Evolutionary conservation across 1,140 invertebrate genomes (phyloP), one percentile per base, ranked within the genome.

Genomic region (Triops longicaudatus): DNA sequence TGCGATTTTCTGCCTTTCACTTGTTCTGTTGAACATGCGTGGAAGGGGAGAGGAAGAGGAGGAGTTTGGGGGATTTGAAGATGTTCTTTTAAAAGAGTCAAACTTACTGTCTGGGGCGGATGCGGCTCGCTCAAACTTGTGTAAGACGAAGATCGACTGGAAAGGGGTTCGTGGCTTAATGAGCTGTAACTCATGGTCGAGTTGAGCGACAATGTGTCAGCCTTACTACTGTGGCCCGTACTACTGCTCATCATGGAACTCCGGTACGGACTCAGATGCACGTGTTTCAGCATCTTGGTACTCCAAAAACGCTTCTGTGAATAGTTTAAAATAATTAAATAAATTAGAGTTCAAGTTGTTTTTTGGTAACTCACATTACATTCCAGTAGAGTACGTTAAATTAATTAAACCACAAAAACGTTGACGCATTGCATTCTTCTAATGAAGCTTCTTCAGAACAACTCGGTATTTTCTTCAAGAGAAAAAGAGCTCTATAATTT

Each of bases 231-330:
- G 26, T 63, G 74, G n/a, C 74, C 74, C 91, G 89, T 80, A 89
- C 90, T 75, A 72, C 77, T 79, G 73, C 78, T 71, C 79, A 81
- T 73, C 79, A 81, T 75, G 71, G 80, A 80, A 78, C 80, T 79
- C 83, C 91, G 87, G 85, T 91, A 90, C 79, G 92, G 92, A 80
- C 92, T 92, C 83, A 93, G 88, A 84, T 92, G 92, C 84, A 95
- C 92, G 91, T 94, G 92, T 86, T 94, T 94, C 87, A 94, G 87
- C 93, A 95, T 95, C 85, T 80, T 83, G n/a, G 43, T 5, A 73
- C 37, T 37, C 42, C 17, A 6, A 50, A 43, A 22, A 22, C n/a
- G 17, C 50, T 63, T 11, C 50, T n/a, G 22, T 6, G 14, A n/a
- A 63, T n/a, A n/a, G n/a, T n/a, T n/a, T n/a, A n/a, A n/a, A n/a